A percentile compares a stretch with the other conserved stretches of the same genome.
phyloP scores from a whole-genome alignment of 23 tunicate species.

The Styela plicata region DNA sequence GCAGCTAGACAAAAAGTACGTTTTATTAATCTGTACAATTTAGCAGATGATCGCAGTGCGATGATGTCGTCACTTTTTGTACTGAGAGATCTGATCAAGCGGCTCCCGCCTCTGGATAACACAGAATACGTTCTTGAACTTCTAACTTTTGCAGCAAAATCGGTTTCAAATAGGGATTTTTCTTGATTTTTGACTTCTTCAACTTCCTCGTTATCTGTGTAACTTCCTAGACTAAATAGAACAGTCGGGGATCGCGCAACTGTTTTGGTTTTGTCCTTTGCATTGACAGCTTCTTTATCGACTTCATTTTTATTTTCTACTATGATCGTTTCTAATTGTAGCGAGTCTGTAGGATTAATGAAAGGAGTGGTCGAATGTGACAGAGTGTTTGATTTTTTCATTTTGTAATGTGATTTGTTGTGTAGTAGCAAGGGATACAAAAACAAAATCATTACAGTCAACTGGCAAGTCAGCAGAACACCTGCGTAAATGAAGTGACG shows the following conservation, averaged over 20 bases:
- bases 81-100: neutral
- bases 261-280: neutral
- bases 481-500: slow-evolving; percentile 1
- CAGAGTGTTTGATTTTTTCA: neutral
- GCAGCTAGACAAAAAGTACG: slow-evolving; percentile 5
- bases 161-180: neutral
- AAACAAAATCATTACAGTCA: neutral
- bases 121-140: neutral
- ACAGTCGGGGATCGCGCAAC: neutral
- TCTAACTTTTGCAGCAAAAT: neutral
- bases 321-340: neutral
- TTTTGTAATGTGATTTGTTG: neutral
- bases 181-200: neutral
- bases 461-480: neutral
- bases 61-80: neutral
- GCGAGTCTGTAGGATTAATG: neutral
- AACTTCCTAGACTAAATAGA: neutral
- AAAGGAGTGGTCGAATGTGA: neutral
- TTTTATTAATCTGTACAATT: slow-evolving; percentile 5
- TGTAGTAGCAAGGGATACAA: slow-evolving; percentile 12
- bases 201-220: neutral
- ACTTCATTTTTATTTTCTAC: neutral
- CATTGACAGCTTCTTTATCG: neutral
- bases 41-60: neutral
- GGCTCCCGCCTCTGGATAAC: neutral